phyloP scores from a whole-genome alignment of 1,140 invertebrate genomes.

The Leptinotarsa texana region DNA sequence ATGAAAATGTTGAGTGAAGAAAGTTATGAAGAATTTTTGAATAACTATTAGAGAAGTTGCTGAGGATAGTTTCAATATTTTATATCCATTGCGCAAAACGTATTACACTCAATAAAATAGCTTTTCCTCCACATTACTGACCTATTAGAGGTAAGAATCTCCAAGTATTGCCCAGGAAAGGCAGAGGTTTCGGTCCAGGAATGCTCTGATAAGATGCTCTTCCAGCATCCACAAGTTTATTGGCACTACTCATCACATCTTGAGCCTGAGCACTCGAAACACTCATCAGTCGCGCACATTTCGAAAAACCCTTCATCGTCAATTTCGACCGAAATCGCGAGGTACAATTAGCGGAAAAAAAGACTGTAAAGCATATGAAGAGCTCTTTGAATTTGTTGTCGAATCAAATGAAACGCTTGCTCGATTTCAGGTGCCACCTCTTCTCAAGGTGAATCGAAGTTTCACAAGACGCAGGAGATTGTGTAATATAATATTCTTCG shows the following conservation, averaged over 20 bases:
- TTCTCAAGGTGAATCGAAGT: background rate
- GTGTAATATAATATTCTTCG: background rate
- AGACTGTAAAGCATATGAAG: background rate
- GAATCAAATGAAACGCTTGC: background rate
- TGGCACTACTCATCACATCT: background rate
- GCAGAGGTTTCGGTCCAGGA: slow-evolving; percentile 78
- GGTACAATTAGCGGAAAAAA: too few relatives aligned
- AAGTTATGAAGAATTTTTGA: too few relatives aligned
- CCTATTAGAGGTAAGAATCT: slow-evolving; percentile 64
- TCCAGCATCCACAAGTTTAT: slow-evolving; percentile 25
- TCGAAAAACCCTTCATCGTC: background rate
- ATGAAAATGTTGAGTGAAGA: too few relatives aligned
- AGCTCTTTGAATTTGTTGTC: background rate
- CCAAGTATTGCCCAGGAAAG: slow-evolving; percentile 83
- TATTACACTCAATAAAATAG: background rate
- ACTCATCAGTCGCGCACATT: background rate
- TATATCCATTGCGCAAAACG: too few relatives aligned
- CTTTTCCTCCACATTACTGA: slow-evolving; percentile 56
- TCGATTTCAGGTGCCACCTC: background rate
- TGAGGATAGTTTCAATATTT: too few relatives aligned
- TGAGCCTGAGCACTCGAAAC: background rate
- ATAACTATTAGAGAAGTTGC: too few relatives aligned
- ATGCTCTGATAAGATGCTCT: slow-evolving; percentile 69
- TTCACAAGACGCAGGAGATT: background rate
- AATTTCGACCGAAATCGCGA: too few relatives aligned